These are phyloP conservation scores for Seira musarum DNA, from an alignment of 2,888 invertebrate species.

Conservation along the genomic window DNA sequence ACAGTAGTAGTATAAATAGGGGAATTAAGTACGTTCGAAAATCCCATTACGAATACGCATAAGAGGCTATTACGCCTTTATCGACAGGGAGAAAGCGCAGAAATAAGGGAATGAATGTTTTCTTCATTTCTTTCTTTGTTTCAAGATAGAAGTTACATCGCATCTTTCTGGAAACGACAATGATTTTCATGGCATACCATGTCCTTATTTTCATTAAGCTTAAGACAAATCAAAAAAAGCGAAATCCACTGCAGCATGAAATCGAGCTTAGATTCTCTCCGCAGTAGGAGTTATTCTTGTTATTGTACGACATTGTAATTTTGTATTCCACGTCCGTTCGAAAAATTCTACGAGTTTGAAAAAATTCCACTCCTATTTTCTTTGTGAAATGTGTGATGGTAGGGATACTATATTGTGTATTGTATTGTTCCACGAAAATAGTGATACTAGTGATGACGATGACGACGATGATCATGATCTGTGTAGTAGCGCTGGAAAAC, in stretches of 20 bases:
- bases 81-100: not conserved
- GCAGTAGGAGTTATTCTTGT: not conserved
- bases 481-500: not conserved
- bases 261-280: not conserved
- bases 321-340: constrained; percentile 3
- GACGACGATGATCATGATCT: constrained; percentile 9
- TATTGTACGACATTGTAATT: not conserved
- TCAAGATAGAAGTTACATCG: not conserved
- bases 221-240: constrained; percentile 6
- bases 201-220: constrained; percentile 5
- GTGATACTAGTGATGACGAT: not conserved
- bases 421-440: not conserved
- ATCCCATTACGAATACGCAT: constrained; percentile 17
- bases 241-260: not conserved
- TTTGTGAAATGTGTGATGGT: constrained; percentile 4
- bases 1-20: not conserved
- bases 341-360: not conserved
- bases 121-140: not conserved
- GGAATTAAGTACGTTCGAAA: not conserved
- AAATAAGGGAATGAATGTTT: not conserved
- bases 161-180: too few relatives aligned
- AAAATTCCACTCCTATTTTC: not conserved
- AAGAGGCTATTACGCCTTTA: constrained; percentile 14
- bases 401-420: constrained; percentile 1
- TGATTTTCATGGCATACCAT: not conserved